These are phyloP conservation scores for Glaucomys volans DNA, from an alignment of 2,113 vertebrate genomes.

Conservation along the genomic window DNA sequence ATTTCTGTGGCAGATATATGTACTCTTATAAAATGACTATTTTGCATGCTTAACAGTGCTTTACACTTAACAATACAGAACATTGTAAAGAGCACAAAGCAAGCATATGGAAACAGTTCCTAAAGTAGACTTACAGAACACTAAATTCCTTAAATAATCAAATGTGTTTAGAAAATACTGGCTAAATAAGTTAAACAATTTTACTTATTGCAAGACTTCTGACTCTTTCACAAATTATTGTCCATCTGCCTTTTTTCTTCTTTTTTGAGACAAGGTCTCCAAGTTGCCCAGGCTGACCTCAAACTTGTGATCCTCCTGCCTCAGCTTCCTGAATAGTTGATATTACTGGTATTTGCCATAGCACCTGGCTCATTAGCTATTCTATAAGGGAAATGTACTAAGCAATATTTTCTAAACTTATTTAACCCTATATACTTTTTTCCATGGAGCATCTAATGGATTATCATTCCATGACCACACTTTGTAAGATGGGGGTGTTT, in stretches of 20 bases:
- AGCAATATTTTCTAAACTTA: conserved; percentile 43
- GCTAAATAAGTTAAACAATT: conserved; percentile 40
- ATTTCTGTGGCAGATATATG: not conserved
- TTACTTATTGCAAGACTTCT: conserved; percentile 27
- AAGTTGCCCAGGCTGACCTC: not conserved
- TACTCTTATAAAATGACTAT: not conserved
- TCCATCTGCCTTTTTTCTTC: not conserved
- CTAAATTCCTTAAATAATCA: conserved; percentile 28
- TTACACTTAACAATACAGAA: conserved; percentile 39
- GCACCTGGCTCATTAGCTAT: not conserved
- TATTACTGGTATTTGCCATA: too few species aligned
- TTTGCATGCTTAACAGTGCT: not conserved
- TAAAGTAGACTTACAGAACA: not conserved
- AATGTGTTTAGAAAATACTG: conserved; percentile 26
- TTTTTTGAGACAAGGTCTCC: not conserved
- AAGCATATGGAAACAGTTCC: not conserved
- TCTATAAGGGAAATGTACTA: conserved; percentile 1
- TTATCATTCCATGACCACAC: not conserved
- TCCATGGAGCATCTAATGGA: not conserved
- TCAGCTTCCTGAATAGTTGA: too few species aligned
- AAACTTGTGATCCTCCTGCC: not conserved
- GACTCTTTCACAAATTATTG: conserved; percentile 28
- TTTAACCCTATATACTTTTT: conserved; percentile 4
- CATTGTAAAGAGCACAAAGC: conserved; percentile 2
- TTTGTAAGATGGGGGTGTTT: not conserved